These are phyloP conservation scores for Lanistes nyassanus DNA, from an alignment of 1,140 invertebrate species.

Conservation along the genomic window DNA sequence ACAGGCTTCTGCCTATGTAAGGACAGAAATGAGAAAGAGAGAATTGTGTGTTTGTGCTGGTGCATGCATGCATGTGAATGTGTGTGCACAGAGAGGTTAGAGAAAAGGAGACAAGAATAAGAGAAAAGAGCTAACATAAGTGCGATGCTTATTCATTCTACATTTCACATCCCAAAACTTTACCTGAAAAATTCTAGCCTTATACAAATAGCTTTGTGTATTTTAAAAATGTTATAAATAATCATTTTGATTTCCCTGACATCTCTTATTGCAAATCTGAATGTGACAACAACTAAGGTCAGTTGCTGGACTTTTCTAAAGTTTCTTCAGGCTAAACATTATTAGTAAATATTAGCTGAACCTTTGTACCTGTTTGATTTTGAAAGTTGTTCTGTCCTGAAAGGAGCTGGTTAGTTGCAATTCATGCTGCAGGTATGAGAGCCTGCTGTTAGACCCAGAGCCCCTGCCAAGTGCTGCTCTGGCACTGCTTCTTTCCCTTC, in stretches of 20 bases:
- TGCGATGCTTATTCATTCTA: too few species aligned
- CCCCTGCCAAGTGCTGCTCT: constrained; percentile 59
- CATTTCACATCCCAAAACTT: too few species aligned
- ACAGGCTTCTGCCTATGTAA: constrained; percentile 62
- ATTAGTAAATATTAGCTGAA: background rate
- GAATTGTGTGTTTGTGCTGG: background rate
- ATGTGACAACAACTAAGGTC: too few species aligned
- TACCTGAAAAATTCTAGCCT: too few species aligned
- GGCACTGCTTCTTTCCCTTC: constrained; percentile 52
- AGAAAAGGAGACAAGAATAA: too few species aligned
- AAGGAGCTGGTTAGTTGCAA: too few species aligned
- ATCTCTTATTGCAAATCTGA: too few species aligned
- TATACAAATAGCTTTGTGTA: too few species aligned
- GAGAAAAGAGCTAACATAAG: too few species aligned
- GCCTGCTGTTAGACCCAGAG: constrained; percentile 59
- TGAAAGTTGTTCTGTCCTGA: background rate
- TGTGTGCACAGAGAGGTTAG: background rate
- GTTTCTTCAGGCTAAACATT: background rate
- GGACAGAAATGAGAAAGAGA: constrained; percentile 22
- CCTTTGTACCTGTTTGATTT: background rate
- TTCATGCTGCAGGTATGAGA: constrained; percentile 53
- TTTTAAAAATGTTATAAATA: too few species aligned
- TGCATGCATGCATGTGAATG: constrained; percentile 6
- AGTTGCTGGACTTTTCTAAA: too few species aligned
- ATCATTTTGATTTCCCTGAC: too few species aligned